Evolutionary conservation across 2,888 invertebrate genomes (phyloP).

Genomic region (Chloroclystis v-ata): DNA sequence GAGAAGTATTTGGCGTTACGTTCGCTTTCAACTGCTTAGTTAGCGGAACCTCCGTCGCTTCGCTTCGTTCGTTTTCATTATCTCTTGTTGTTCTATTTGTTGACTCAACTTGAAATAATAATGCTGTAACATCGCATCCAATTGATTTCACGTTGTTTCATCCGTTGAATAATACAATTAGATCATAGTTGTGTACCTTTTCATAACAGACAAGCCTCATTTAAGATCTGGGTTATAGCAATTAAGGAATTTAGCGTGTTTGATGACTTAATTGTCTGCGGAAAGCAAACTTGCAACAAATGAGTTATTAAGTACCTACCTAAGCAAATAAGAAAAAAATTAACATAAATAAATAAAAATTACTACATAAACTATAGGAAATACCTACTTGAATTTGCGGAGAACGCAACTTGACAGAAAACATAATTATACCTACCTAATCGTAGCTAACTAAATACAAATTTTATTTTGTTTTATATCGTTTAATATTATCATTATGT

Average conservation of each 20-base stretch:
- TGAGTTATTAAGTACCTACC: neutral
- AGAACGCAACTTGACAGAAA: no score
- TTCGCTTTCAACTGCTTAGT: no score
- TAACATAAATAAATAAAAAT: no score
- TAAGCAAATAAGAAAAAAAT: no score
- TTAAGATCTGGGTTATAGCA: slow-evolving; percentile 21
- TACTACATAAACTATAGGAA: no score
- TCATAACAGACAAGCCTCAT: slow-evolving; percentile 27
- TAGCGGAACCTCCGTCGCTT: neutral
- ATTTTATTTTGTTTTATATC: no score
- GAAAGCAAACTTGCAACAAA: no score
- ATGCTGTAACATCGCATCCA: slow-evolving; percentile 20
- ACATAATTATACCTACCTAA: no score
- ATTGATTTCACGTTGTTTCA: slow-evolving; percentile 27
- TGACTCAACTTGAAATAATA: slow-evolving; percentile 21
- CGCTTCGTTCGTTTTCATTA: neutral
- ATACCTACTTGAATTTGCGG: no score
- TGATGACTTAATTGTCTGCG: neutral
- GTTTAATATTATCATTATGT: no score
- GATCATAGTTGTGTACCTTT: slow-evolving; percentile 27
- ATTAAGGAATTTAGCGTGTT: slow-evolving; percentile 4
- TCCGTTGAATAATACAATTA: slow-evolving; percentile 29
- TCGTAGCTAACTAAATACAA: no score
- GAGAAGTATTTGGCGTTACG: no score
- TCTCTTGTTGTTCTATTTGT: slow-evolving; percentile 9